These are phyloP conservation scores for Pycnonotus jocosus DNA, from an alignment of 2,113 vertebrate species.

Conservation along the genomic window DNA sequence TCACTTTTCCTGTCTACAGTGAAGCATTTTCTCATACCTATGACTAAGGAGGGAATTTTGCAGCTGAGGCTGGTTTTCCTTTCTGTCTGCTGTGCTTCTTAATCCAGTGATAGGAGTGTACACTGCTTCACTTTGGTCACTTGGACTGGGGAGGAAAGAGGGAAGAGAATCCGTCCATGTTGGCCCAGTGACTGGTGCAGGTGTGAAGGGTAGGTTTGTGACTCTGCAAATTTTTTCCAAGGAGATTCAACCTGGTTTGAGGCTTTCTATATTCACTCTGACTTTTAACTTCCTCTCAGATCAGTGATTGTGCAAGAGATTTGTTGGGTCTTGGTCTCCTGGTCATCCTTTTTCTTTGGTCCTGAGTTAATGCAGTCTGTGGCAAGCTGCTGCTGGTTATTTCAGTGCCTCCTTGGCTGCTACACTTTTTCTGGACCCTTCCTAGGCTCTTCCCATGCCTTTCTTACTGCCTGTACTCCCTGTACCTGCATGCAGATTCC, in stretches of 20 bases:
- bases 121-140: not conserved
- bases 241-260: not conserved
- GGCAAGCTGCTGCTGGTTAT: not conserved
- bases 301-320: not conserved
- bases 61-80: not conserved
- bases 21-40: slow-evolving; percentile 39
- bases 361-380: not conserved
- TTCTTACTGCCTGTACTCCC: not conserved
- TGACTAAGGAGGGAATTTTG: slow-evolving; percentile 43
- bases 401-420: not conserved
- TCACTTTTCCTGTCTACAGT: slow-evolving; percentile 32
- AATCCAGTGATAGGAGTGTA: not conserved
- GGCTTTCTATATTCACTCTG: not conserved
- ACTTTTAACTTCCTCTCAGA: not conserved
- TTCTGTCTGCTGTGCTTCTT: not conserved
- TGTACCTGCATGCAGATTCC: not conserved
- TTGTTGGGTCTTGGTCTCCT: not conserved
- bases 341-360: not conserved
- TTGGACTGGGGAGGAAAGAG: not conserved
- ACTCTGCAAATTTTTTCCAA: not conserved
- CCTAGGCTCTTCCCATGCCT: not conserved
- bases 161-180: not conserved
- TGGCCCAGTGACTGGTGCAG: not conserved
- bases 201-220: not conserved
- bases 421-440: not conserved